A percentile compares a stretch with the other conserved stretches of the same genome.
phyloP scores from a whole-genome alignment of 2,797 vertebrate species.

The Diceros bicornis region DNA sequence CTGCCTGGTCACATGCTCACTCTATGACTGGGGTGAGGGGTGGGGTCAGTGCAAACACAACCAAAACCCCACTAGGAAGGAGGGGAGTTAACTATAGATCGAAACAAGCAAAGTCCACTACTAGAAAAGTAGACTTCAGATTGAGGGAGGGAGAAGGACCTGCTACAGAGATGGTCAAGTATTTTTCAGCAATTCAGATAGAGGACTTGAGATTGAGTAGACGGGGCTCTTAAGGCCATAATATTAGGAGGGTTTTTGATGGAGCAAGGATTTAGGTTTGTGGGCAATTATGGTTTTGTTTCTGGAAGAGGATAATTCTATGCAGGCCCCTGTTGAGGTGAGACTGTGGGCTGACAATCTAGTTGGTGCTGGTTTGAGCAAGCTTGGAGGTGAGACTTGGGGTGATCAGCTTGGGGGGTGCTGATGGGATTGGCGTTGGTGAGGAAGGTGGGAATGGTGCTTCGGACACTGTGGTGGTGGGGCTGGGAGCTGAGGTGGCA shows the following conservation, averaged over 20 bases:
- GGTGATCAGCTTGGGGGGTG: neutral
- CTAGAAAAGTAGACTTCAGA: neutral
- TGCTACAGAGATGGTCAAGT: neutral
- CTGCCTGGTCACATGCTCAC: neutral
- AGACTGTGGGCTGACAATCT: neutral
- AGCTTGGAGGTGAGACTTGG: neutral
- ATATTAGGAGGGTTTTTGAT: neutral
- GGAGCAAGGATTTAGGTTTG: neutral
- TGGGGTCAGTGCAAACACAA: neutral
- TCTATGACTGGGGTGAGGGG: neutral
- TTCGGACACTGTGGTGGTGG: neutral
- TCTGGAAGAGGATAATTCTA: neutral
- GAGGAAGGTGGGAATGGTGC: neutral
- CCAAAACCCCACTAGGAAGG: neutral
- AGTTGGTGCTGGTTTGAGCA: neutral
- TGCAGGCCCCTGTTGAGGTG: neutral
- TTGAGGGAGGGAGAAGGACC: neutral
- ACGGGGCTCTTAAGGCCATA: neutral
- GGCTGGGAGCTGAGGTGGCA: neutral
- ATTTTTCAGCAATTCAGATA: neutral
- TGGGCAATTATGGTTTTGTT: neutral
- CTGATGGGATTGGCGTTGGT: neutral
- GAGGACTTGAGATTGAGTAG: neutral
- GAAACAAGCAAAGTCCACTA: neutral
- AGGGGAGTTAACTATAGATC: neutral